Conservation (phyloP, 2,797 vertebrate species). For the Mycteria americana region DNA sequence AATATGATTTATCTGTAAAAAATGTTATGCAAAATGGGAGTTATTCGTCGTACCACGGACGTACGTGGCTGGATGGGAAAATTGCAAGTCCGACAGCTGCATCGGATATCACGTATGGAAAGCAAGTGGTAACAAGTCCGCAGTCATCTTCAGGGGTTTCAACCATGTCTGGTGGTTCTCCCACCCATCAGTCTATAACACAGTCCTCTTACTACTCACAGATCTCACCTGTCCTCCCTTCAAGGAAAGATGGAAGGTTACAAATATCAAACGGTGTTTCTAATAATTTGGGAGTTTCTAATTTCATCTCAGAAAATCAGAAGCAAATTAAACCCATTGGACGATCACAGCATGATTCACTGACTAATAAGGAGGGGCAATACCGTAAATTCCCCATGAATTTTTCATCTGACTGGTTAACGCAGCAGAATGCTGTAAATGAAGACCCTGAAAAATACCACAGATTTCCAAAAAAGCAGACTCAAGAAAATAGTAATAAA, state of each 20-base stretch:
- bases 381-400: neutral
- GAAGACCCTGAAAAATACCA: neutral
- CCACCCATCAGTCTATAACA: neutral
- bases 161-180: neutral
- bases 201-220: conserved; percentile 24
- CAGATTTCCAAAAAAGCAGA: conserved; percentile 13
- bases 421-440: neutral
- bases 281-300: neutral
- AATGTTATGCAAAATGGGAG: neutral
- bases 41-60: neutral
- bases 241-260: neutral
- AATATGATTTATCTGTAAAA: conserved; percentile 12
- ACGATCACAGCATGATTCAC: neutral
- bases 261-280: neutral
- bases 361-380: neutral
- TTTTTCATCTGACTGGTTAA: neutral
- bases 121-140: neutral
- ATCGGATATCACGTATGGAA: neutral
- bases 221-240: neutral
- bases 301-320: neutral
- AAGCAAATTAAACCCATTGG: neutral
- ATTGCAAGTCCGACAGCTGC: neutral
- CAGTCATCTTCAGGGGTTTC: conserved; percentile 39
- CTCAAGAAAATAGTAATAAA: neutral
- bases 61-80: conserved; percentile 31